A percentile compares a stretch with the other conserved stretches of the same genome.
These are phyloP conservation scores for Ceyx cyanopectus DNA, from an alignment of 2,113 vertebrate genomes.

Conservation along the genomic window DNA sequence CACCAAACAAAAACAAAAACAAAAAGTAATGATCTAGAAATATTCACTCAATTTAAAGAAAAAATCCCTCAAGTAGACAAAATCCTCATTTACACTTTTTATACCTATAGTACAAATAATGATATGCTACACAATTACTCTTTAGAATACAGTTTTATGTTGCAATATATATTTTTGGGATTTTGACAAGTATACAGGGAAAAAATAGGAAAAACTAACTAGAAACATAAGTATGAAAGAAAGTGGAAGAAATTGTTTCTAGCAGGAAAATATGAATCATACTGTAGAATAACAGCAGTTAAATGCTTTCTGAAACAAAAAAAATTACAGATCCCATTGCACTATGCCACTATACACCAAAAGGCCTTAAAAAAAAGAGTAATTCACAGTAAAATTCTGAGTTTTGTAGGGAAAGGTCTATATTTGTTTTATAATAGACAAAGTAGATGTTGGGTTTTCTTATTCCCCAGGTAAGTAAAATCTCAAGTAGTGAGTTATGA, in stretches of 20 bases:
- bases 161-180: neutral
- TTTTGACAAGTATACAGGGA: neutral
- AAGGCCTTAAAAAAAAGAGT: neutral
- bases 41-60: neutral
- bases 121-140: neutral
- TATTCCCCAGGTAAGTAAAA: neutral
- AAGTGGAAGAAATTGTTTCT: neutral
- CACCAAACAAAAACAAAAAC: neutral
- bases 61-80: neutral
- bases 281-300: neutral
- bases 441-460: neutral
- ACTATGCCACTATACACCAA: neutral
- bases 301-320: neutral
- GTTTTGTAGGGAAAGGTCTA: neutral
- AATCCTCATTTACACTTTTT: neutral
- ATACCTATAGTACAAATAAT: neutral
- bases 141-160: neutral
- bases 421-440: neutral
- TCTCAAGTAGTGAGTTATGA: neutral
- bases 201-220: neutral
- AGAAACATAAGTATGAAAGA: neutral
- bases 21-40: neutral
- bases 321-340: neutral
- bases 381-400: neutral
- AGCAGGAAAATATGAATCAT: neutral